Evolutionary conservation across 2,888 invertebrate species (phyloP), one percentile per base, ranked within the genome.

Genomic region (Eristalis intricaria): DNA sequence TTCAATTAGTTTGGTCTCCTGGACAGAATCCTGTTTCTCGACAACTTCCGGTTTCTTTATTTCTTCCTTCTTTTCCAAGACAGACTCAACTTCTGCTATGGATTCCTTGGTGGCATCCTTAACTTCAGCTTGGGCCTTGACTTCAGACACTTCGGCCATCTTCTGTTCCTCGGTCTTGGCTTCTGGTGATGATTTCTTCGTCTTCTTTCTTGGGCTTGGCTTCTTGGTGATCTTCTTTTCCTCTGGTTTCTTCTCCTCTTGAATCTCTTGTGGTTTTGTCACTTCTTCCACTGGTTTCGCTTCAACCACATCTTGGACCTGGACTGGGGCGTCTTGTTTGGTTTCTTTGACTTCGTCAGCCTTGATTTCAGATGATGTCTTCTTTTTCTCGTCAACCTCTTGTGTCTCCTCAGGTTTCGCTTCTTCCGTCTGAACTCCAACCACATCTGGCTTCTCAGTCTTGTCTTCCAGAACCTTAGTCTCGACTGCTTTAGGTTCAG

Each of bases 251-350:
- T 40, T 19, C 23, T 22, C 10, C 19, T 22, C 10, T 40, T 68
- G 3, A n/a, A 5, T 3, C 38, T 38, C 38, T n/a, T 38, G 38
- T 3, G 0, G 2, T 10, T 13, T 38, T 38, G 1, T 38, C 38
- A 83, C 66, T 19, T 63, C 73, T 32, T 88, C 82, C 29, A 74
- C 78, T 10, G 63, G 56, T 38, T 88, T 74, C 2, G 65, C 75
- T 61, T 89, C 32, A 32, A 10, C 10, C 8, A 10, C 8, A 8
- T 64, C 40, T 35, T 10, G 68, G 29, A n/a, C 19, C 8, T 50
- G 8, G 19, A 19, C 19, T 15, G n/a, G n/a, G 19, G 50, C 19
- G 43, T n/a, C n/a, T 43, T 11, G n/a, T 50, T n/a, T n/a, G 50
- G n/a, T 5, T 50, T 50, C 50, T 7, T 19, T 50, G 50, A 23